Conservation (phyloP, 2,113 vertebrate genomes). For the Ptychochromis oligacanthus region DNA sequence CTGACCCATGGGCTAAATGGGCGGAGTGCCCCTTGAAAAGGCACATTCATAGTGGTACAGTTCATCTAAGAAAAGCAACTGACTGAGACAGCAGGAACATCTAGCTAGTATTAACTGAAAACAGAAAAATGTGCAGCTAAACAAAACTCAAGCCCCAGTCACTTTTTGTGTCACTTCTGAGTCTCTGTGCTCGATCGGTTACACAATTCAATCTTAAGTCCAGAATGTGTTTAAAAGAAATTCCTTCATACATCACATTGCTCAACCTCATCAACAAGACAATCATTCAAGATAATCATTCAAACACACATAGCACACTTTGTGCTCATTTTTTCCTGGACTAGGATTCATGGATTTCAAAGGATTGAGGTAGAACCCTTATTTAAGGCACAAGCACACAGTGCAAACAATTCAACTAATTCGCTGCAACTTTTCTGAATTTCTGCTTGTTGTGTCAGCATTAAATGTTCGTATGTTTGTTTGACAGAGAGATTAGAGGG, state of each 20-base stretch:
- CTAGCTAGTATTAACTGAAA: not conserved
- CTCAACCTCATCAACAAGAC: too few relatives aligned
- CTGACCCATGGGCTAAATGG: not conserved
- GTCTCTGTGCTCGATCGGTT: not conserved
- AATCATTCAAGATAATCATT: not conserved
- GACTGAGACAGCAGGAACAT: not conserved
- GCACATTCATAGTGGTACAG: not conserved
- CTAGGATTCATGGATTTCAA: not conserved
- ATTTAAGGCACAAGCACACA: not conserved
- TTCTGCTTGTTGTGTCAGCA: not conserved
- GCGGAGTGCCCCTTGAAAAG: too few relatives aligned
- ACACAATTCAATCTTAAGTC: not conserved
- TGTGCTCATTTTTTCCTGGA: not conserved
- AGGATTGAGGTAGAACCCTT: not conserved
- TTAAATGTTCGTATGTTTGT: not conserved
- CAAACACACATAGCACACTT: not conserved
- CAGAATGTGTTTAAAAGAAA: not conserved
- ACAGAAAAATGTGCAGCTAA: not conserved
- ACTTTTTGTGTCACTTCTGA: not conserved
- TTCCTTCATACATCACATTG: not conserved
- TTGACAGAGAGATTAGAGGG: slow-evolving; percentile 27
- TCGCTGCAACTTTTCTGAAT: not conserved
- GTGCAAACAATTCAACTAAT: not conserved
- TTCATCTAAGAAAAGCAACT: not conserved
- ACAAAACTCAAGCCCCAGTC: not conserved